Base-by-base conservation (phyloP, 2,113 vertebrate species). In the Silurus meridionalis region DNA sequence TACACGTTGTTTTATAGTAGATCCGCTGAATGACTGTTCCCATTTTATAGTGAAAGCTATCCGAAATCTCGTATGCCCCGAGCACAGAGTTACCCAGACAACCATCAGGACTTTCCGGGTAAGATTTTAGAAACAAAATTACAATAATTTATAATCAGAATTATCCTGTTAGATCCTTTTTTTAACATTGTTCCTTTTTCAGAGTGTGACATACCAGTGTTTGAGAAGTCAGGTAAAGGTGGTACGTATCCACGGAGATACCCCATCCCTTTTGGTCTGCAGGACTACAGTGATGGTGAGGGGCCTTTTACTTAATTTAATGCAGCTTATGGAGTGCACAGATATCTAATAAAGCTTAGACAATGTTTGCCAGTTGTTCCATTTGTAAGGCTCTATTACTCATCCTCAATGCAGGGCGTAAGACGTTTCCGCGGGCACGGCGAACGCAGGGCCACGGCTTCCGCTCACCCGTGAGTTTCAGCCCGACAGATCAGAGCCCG, bases 51-150 rank as follows among this genome's bases (percentile, higher is more conserved):
- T 85, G 98, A 99, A 48, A 96, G 89, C 90, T 99, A 97, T 88
- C 96, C 97, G 6, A 99, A 97, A 90, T 97, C 97, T 89, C 96
- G 97, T 90, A 99, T 99, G 98, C 98, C 98, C 48, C 94, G 98
- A 92, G 98, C 98, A 5, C 97, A 99, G 94, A 99, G 98, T 91
- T 99, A 99, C 93, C 98, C 98, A 21, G 98, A 99, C 95, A 99
- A 99, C 94, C 97, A 99, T 91, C 98, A 99, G 92, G 98, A 99
- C 88, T 98, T 98, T 89, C 95, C 97, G 94, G 98, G 98, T 99
- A 91, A 89, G 92, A 21, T n/a, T 80, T 48, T 48, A 48, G 0
- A 48, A 46, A 60, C 28, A 15, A 5, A 17, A 58, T 9, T 5
- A 8, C 6, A 46, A 8, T 50, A 11, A 23, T 63, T 17, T 63